Conservation (phyloP, 2,113 vertebrate genomes). For the Sinosuthora webbiana region DNA sequence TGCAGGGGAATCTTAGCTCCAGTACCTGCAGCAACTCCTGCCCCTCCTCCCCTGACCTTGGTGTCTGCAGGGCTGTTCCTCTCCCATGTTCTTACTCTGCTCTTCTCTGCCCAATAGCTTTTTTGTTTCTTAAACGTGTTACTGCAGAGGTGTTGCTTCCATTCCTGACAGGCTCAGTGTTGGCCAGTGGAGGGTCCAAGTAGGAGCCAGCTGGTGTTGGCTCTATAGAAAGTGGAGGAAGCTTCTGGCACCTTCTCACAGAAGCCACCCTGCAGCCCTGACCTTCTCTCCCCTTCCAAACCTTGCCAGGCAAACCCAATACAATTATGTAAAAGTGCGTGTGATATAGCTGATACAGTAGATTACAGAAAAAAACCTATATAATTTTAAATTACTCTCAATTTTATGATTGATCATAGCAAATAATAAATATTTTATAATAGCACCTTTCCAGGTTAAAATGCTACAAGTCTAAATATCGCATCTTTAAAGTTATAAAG, state of each 20-base stretch:
- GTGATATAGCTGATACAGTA: neutral
- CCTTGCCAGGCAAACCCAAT: neutral
- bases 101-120: neutral
- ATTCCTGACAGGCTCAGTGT: neutral
- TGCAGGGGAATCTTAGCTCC: neutral
- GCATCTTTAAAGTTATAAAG: neutral
- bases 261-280: neutral
- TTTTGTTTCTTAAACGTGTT: neutral
- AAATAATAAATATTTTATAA: neutral
- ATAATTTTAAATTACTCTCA: neutral
- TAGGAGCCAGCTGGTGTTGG: neutral
- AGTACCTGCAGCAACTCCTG: neutral
- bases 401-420: neutral
- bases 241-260: neutral
- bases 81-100: accelerated
- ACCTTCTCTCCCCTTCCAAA: too few species aligned
- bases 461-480: neutral
- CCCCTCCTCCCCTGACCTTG: neutral
- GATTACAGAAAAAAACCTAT: neutral
- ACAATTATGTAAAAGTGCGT: neutral
- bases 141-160: neutral
- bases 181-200: neutral
- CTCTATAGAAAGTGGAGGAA: neutral
- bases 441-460: neutral
- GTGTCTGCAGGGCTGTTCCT: neutral